Base-by-base conservation (phyloP, 2,888 invertebrate species). In the Agrochola lychnidis region DNA sequence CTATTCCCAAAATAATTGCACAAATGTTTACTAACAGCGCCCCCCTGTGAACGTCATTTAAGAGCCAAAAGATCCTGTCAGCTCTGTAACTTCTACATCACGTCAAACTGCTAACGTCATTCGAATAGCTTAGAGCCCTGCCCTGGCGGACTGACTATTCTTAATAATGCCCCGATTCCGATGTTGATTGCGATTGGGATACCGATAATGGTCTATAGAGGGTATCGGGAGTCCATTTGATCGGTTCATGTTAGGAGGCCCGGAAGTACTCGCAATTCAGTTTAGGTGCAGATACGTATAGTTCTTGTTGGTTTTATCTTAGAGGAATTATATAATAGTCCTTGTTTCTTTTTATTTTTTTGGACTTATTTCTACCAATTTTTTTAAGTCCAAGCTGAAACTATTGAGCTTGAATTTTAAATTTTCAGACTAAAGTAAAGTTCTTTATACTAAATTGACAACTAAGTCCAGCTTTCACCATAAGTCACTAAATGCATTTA, bases 181-280 rank as follows among this genome's bases (percentile, higher is more conserved):
- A 76, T 56, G 73, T 62, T 86, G 79, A 83, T 83, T 85, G 69
- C 79, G 48, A 78, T 78, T 59, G 73, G 73, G 83, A 42, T 7
- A 14, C 56, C 36, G 57, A 66, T 86, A 78, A 74, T 85, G 25
- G 83, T 53, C 14, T 12, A 19, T 73, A n/a, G 68, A 69, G 68
- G 68, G 61, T 73, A 71, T 71, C 64, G 57, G 36, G 62, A 36
- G 61, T 30, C n/a, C 72, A 77, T 85, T 85, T 59, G 62, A 82
- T 59, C n/a, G 40, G 48, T 25, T 56, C 40, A 19, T 69, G 36
- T 69, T 57, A 7, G 22, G 16, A 16, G 30, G 16, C 61, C 74
- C 36, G 36, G 42, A 78, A 78, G 12, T 48, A n/a, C 12, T 53
- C 7, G 66, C 57, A 69, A 59, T 48, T 83, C 69, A 76, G 64